These are phyloP conservation scores for Brachionus manjavacas DNA, from an alignment of 1,140 invertebrate genomes.

Conservation along the genomic window DNA sequence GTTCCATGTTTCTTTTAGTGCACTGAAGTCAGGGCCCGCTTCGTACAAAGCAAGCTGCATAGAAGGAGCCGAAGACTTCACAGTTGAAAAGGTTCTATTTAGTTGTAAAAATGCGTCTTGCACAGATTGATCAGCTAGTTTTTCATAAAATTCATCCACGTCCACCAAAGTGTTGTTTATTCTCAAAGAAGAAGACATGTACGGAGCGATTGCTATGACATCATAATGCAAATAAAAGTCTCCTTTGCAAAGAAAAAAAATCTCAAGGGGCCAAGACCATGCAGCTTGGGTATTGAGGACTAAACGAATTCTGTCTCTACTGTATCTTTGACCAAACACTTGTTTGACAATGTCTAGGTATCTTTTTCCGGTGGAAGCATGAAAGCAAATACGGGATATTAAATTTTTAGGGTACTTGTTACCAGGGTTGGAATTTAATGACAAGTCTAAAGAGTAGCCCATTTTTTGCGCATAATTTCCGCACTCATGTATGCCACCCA, in stretches of 20 bases:
- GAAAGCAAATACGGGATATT: neutral
- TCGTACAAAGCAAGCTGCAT: neutral
- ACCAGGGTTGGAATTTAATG: neutral
- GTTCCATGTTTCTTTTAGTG: neutral
- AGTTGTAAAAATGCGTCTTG: neutral
- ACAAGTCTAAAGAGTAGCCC: neutral
- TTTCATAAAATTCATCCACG: neutral
- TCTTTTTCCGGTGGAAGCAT: neutral
- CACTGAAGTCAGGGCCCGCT: slow-evolving; percentile 3
- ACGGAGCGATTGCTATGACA: neutral
- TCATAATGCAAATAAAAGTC: neutral
- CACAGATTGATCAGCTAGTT: neutral
- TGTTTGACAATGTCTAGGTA: neutral
- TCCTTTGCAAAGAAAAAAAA: neutral
- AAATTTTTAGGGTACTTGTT: neutral
- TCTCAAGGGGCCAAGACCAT: neutral
- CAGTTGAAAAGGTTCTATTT: no score
- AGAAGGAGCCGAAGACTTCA: no score
- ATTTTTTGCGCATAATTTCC: slow-evolving; percentile 25
- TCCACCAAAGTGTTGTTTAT: neutral
- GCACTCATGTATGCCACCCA: neutral
- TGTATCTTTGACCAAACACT: neutral
- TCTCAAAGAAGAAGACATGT: neutral
- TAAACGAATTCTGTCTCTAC: neutral
- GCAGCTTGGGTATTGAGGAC: neutral